A percentile compares a stretch with the other conserved stretches of the same genome.
Conservation (phyloP, 2,113 vertebrate species). For the Prochilodus magdalenae region DNA sequence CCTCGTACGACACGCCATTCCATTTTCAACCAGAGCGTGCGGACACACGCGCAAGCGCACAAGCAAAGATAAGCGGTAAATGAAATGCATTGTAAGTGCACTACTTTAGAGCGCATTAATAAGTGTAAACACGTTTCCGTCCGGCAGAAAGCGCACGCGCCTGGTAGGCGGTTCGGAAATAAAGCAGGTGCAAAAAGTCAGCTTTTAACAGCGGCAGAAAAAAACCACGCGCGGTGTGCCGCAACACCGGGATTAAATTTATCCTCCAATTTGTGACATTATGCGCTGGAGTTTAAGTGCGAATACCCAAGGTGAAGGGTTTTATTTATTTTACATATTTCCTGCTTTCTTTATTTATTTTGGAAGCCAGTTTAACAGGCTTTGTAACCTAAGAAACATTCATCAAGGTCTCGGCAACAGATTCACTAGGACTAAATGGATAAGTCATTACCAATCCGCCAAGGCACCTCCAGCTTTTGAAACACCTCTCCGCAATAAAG, state of each 20-base stretch:
- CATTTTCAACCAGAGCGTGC: constrained; percentile 33
- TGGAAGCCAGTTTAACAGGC: not conserved
- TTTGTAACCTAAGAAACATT: not conserved
- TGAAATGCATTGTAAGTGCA: constrained; percentile 48
- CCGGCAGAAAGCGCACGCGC: too few relatives aligned
- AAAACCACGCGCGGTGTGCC: not conserved
- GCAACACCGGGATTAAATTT: not conserved
- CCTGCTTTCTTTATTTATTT: not conserved
- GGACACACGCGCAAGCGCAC: constrained; percentile 20
- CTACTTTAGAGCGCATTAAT: constrained; percentile 38
- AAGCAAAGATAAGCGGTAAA: constrained; percentile 15
- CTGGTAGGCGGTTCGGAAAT: not conserved
- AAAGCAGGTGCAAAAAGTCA: constrained; percentile 1
- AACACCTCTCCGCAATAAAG: too few relatives aligned
- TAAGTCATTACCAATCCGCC: not conserved
- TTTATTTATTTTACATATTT: not conserved
- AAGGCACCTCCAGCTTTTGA: too few relatives aligned
- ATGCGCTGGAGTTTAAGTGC: not conserved
- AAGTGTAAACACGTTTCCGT: constrained; percentile 1
- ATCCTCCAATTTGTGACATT: not conserved
- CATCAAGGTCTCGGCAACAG: not conserved
- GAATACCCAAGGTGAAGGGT: not conserved
- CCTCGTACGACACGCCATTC: constrained; percentile 42
- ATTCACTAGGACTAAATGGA: not conserved
- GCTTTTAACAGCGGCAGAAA: not conserved